phyloP scores from a whole-genome alignment of 2,113 vertebrate species.

The Panthera uncia region DNA sequence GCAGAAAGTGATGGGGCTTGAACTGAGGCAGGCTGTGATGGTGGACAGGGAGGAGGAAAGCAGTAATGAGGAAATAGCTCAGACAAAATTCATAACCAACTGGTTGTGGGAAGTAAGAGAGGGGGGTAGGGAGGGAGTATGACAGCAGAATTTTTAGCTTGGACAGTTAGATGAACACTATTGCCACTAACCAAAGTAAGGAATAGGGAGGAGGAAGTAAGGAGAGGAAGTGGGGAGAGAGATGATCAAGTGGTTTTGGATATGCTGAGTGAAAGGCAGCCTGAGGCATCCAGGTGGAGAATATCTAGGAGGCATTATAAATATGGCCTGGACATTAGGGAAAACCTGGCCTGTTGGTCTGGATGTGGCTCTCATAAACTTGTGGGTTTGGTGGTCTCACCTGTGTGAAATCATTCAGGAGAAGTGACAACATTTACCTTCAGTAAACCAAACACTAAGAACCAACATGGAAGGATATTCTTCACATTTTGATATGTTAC shows the following conservation, averaged over 20 bases:
- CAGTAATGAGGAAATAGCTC: not conserved
- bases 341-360: not conserved
- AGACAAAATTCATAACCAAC: not conserved
- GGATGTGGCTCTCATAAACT: not conserved
- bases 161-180: not conserved
- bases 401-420: not conserved
- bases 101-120: not conserved
- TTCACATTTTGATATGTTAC: not conserved
- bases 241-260: not conserved
- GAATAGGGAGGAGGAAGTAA: not conserved
- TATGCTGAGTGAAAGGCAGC: not conserved
- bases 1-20: not conserved
- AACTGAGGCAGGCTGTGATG: not conserved
- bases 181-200: not conserved
- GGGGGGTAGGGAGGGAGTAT: not conserved
- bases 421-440: not conserved
- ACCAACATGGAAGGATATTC: not conserved
- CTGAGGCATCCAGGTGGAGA: not conserved
- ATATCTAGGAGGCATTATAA: not conserved
- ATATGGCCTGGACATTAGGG: not conserved
- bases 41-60: not conserved
- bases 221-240: not conserved
- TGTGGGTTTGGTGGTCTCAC: not conserved
- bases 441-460: not conserved
- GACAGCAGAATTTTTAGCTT: not conserved